Percentiles rank a stretch among this genome's conserved stretches.
phyloP scores from a whole-genome alignment of 2,888 invertebrate species.

The Aporophyla nigra region DNA sequence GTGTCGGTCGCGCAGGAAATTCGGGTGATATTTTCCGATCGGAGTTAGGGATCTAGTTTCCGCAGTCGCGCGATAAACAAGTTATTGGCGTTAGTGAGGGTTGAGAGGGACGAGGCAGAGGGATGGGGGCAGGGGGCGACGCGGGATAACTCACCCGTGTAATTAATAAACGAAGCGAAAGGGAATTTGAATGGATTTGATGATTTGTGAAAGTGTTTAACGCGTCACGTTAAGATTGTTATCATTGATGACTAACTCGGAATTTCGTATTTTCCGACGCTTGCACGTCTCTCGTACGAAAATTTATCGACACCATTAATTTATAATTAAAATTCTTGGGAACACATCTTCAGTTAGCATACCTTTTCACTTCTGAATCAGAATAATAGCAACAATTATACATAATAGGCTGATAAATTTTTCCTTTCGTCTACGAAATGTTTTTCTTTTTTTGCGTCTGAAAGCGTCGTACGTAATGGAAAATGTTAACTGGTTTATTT shows the following conservation, averaged over 20 bases:
- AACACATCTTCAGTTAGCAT: slow-evolving; percentile 34
- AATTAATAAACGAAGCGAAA: slow-evolving; percentile 86
- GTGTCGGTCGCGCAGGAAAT: slow-evolving; percentile 77
- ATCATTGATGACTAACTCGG: slow-evolving; percentile 55
- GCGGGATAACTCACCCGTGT: slow-evolving; percentile 78
- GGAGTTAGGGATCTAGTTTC: slow-evolving; percentile 86
- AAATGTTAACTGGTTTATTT: slow-evolving; percentile 21
- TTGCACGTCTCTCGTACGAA: slow-evolving; percentile 12
- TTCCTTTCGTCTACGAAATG: slow-evolving; percentile 5
- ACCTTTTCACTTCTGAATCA: slow-evolving; percentile 31
- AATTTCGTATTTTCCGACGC: slow-evolving; percentile 30
- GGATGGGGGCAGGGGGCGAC: slow-evolving; percentile 46
- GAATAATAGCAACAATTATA: slow-evolving; percentile 51
- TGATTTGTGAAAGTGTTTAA: slow-evolving; percentile 80
- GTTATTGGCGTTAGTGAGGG: slow-evolving; percentile 84
- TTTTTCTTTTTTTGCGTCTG: slow-evolving; percentile 13
- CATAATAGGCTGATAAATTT: slow-evolving; percentile 39
- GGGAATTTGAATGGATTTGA: slow-evolving; percentile 81
- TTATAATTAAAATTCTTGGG: slow-evolving; percentile 55
- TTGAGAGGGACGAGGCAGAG: slow-evolving; percentile 58
- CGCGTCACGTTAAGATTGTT: slow-evolving; percentile 61
- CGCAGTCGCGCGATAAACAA: slow-evolving; percentile 86
- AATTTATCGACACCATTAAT: slow-evolving; percentile 55
- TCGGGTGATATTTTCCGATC: slow-evolving; percentile 84
- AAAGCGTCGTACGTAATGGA: slow-evolving; percentile 9